phyloP scores from a whole-genome alignment of 2,113 vertebrate genomes.

The Platysternon megacephalum region DNA sequence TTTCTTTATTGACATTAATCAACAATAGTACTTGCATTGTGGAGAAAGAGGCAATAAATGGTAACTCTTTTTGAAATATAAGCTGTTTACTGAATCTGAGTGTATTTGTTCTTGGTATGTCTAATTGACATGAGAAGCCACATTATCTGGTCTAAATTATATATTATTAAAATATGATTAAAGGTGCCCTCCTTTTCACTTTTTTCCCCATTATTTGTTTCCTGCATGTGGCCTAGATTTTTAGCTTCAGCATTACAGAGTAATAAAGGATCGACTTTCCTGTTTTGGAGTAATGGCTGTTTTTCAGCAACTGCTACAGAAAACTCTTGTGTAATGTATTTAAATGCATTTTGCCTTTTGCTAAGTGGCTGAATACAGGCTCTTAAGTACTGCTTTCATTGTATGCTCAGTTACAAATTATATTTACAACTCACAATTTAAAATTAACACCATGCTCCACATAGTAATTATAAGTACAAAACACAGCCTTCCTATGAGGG shows the following conservation, averaged over 20 bases:
- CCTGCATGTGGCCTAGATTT: not conserved
- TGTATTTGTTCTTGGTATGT: not conserved
- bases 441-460: not conserved
- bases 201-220: not conserved
- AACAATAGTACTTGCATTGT: not conserved
- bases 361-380: conserved; percentile 20
- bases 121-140: not conserved
- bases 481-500: not conserved
- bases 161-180: not conserved
- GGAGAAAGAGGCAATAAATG: not conserved
- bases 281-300: not conserved
- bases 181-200: not conserved
- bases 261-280: not conserved
- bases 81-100: not conserved
- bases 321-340: not conserved
- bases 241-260: not conserved
- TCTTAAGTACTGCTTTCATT: not conserved
- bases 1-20: not conserved
- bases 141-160: not conserved
- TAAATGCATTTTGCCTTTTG: conserved; percentile 41
- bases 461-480: not conserved
- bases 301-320: conserved; percentile 43
- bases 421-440: conserved; percentile 16
- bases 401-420: conserved; percentile 26
- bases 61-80: not conserved